Evolutionary conservation across 2,113 vertebrate genomes (phyloP), one percentile per base, ranked within the genome.

Genomic region (Erythrocercus mccallii): DNA sequence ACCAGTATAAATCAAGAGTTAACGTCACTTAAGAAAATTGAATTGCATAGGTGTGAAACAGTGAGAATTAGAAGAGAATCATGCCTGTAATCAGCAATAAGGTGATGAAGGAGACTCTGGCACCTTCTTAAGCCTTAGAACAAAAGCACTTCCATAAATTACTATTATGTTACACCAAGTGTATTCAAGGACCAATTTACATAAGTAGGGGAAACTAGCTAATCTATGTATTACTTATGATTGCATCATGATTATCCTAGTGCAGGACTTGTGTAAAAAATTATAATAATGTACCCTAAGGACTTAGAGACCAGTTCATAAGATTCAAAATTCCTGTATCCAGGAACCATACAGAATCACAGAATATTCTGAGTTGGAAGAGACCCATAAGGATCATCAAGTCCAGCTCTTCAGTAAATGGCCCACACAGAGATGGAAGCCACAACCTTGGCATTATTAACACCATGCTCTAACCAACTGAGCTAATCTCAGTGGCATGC

Each of bases 81-180:
- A 56, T 0, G 24, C 62, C 51, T 76, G 74, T n/a, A n/a, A n/a
- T n/a, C 71, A 90, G 84, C 89, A 90, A 12, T 69, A 91, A 85
- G 9, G 15, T 95, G 70, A 92, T 92, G 94, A 89, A 89, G 83
- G 73, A 69, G 73, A 69, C 57, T 83, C 72, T 91, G 91, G 54
- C 78, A 92, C 54, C 47, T 73, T 84, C 66, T 60, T 90, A 94
- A 92, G 92, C 71, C 86, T 90, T 94, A 72, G 70, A 94, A 92
- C 61, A 91, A 90, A 93, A 85, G 40, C 66, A 51, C 50, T 86
- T 87, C 65, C 65, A 82, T 85, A 88, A 89, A 95, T 94, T 92
- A 84, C 69, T 42, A 44, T 79, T 86, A 28, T 60, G 65, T 79
- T 95, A 76, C 1, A 4, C 73, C 94, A 61, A 95, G 48, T 68